Base-by-base conservation (phyloP, 2,113 vertebrate species). In the Aplodontia rufa region DNA sequence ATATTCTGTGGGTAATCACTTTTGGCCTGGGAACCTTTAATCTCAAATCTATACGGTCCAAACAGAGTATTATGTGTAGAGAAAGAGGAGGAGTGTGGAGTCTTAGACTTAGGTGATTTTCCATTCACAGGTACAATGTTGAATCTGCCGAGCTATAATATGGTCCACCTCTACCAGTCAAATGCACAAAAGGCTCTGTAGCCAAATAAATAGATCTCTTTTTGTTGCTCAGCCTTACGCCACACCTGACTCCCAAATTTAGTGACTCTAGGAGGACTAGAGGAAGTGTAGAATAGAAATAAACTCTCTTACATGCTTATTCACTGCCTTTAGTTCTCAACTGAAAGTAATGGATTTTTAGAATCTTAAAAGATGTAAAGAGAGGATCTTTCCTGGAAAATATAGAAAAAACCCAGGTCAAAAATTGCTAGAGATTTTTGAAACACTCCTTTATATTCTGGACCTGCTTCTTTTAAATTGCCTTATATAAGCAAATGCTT, bases 391-490 rank as follows among this genome's bases (percentile, higher is more conserved):
- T 97, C 49, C 55, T 90, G 30, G 62, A 62, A 93, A 69, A 80
- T 68, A 66, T 40, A 49, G 13, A 82, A 80, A 37, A 91, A 86
- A 28, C 53, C 64, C 51, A 87, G 66, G 55, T 64, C 78, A 82
- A 81, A 95, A 93, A 72, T 78, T 84, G 12, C 49, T 92, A 71
- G 64, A 93, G 19, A 64, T 86, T 37, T 95, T 86, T 92, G 37
- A 95, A 74, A 87, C n/a, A 68, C 12, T 79, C 32, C 30, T 45
- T 81, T 72, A 91, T 2, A 47, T 92, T 88, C 51, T 96, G 47
- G 28, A 74, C 24, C 64, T 95, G 11, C 32, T 94, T 17, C 40
- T 79, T 91, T 89, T 93, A 66, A 88, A 60, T 82, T 85, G 40
- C 42, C 62, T 89, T 53, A 37, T 62, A 9, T 71, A 53, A 71